Percentiles rank a stretch among this genome's conserved stretches.
Conservation (phyloP, 1,140 invertebrate genomes). For the Leptoteleia sp. region DNA sequence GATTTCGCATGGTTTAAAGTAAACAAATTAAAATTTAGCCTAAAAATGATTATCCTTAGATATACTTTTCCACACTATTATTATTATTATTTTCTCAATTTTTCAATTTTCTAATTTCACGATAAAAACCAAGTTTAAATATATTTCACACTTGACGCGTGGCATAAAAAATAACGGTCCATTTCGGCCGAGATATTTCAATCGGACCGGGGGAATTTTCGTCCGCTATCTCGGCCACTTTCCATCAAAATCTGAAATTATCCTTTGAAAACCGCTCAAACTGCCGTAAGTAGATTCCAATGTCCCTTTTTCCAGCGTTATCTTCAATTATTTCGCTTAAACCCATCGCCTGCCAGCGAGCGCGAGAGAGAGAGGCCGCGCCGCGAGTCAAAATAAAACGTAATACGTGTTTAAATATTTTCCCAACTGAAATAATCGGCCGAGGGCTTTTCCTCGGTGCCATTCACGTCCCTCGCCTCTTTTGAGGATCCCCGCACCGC, state of each 20-base stretch:
- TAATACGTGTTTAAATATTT: conserved; percentile 54
- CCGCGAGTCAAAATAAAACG: conserved; percentile 34
- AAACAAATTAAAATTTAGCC: too few relatives aligned
- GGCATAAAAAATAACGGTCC: too few relatives aligned
- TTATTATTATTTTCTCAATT: too few relatives aligned
- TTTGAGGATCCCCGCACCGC: conserved; percentile 50
- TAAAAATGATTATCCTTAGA: too few relatives aligned
- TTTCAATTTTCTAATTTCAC: too few relatives aligned
- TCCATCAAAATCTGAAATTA: conserved; percentile 1
- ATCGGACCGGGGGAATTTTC: too few relatives aligned
- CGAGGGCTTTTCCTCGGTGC: conserved; percentile 29
- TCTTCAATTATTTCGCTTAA: conserved; percentile 44
- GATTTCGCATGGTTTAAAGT: too few relatives aligned
- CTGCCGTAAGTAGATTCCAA: conserved; percentile 4
- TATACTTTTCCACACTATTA: too few relatives aligned
- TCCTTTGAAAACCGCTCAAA: not conserved
- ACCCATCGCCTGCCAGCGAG: not conserved
- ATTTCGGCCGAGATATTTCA: too few relatives aligned
- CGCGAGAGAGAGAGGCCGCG: not conserved
- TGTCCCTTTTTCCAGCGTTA: conserved; percentile 3
- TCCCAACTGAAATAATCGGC: conserved; percentile 56
- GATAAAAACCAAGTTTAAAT: too few relatives aligned
- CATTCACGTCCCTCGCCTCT: conserved; percentile 45
- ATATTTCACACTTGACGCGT: too few relatives aligned
- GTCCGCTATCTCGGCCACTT: too few relatives aligned